Evolutionary conservation across 2,113 vertebrate species (phyloP), one percentile per base, ranked within the genome.

Genomic region (Lagopus muta): DNA sequence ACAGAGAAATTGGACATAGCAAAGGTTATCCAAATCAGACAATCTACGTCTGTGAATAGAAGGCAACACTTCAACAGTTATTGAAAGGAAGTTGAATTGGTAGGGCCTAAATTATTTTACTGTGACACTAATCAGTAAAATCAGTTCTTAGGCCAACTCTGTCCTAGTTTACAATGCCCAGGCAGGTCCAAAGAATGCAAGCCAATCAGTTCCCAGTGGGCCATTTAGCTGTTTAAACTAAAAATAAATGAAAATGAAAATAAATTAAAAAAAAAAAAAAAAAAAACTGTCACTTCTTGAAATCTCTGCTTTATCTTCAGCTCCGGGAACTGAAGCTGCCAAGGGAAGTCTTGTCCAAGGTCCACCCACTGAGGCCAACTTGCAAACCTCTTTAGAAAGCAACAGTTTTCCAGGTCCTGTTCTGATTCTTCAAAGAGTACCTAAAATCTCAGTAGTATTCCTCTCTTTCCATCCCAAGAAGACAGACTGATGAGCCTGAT

Each of bases 61-160:
- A 91, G 47, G 43, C 61, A 93, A 74, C 73, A 92, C 92, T 47
- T 80, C 75, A 92, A 45, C 8, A 62, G 74, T 80, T 92, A 64
- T 47, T 88, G 84, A 96, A 85, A 91, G 45, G 55, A 94, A 43
- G 20, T 74, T 86, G 82, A 91, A 87, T 78, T 57, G 75, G 69
- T 81, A 78, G 66, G 28, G 38, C 69, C 42, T 38, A 64, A 94
- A 88, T 54, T 89, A 62, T 89, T 92, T 69, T 75, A 71, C 52
- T 83, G 72, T 67, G 85, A 93, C 94, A 82, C 57, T 75, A 81
- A 43, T 38, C 38, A 38, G 38, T 38, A 38, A 38, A 38, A 64
- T 60, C 64, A 82, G 43, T 77, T 89, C 43, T 72, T 47, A 57
- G 65, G 50, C 72, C 60, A 87, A 5, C 25, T 58, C 67, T 92